phyloP scores from a whole-genome alignment of 2,888 invertebrate genomes.

The Diarsia dahlii region DNA sequence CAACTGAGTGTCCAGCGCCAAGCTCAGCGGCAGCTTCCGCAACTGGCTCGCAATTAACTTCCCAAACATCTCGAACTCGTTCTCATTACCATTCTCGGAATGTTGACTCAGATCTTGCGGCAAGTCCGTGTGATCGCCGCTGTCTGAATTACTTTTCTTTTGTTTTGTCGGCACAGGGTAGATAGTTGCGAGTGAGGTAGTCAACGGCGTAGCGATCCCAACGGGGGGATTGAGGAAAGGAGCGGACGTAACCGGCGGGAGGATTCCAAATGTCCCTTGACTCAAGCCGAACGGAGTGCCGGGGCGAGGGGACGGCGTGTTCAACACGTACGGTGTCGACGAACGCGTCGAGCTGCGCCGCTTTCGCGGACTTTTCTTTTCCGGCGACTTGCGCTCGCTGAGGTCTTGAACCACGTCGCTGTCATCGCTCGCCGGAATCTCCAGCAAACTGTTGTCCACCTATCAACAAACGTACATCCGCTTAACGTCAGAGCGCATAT shows the following conservation, averaged over 20 bases:
- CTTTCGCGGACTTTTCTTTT: conserved; percentile 87
- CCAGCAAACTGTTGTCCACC: conserved; percentile 87
- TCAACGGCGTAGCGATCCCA: conserved; percentile 87
- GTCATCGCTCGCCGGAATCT: conserved; percentile 87
- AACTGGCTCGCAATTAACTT: conserved; percentile 88
- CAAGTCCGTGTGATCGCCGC: conserved; percentile 81
- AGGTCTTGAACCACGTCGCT: conserved; percentile 88
- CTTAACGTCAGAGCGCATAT: conserved; percentile 70
- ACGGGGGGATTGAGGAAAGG: conserved; percentile 88
- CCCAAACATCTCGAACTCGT: conserved; percentile 89
- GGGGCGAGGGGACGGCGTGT: conserved; percentile 87
- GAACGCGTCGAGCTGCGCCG: conserved; percentile 87
- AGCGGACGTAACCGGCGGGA: conserved; percentile 83
- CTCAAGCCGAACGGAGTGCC: conserved; percentile 86
- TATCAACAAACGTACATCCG: conserved; percentile 75
- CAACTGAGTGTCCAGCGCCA: conserved; percentile 87
- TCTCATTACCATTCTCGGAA: conserved; percentile 86
- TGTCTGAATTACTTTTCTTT: conserved; percentile 82
- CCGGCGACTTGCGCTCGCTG: conserved; percentile 87
- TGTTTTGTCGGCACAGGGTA: conserved; percentile 86
- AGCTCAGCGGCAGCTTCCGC: conserved; percentile 85
- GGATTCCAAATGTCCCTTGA: conserved; percentile 84
- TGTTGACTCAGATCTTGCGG: conserved; percentile 88
- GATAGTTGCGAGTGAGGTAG: conserved; percentile 86
- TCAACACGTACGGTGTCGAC: conserved; percentile 87